Base-by-base conservation (phyloP, 2,888 invertebrate genomes). In the Glaucopsyche alexis region DNA sequence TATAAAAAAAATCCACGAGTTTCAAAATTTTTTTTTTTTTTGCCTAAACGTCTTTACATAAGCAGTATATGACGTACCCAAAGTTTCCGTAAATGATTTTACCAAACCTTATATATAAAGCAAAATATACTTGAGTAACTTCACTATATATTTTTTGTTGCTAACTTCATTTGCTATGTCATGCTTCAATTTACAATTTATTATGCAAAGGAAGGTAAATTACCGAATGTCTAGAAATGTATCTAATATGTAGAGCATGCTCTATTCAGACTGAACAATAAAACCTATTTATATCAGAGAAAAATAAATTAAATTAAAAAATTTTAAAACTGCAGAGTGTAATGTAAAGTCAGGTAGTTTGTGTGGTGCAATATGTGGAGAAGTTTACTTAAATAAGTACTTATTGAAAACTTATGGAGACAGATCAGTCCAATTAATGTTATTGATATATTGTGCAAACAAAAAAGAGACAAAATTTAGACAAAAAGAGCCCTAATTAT, bases 381-480 rank as follows among this genome's bases (percentile, higher is more conserved):
- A 47, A 47, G 13, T 47, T 47, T 11, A 9, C 9, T 11, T 13
- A 47, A 47, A 9, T 47, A 47, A 47, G 1, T 47, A 13, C 47
- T 9, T 9, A 13, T 47, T 9, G 11, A 13, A 47, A 47, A 47
- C 13, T 47, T 47, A 11, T 11, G 13, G 13, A 47, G 47, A 47
- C 11, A 42, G 42, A 47, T 47, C 47, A 11, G 42, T 47, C 47
- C 47, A 47, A 47, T 50, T 1, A 49, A 49, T 13, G 29, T 60
- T 60, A 29, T 38, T 6, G 6, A 60, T 55, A 29, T 60, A 13
- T 60, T 13, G 60, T 71, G 45, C 60, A 71, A 9, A 8, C 16
- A 71, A 40, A 40, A 49, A n/a, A 14, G 49, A 13, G 72, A 38
- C 4, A 19, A 73, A 64, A 71, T 52, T 29, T 60, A 60, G 60